Evolutionary conservation across 2,888 invertebrate genomes (phyloP), one percentile per base, ranked within the genome.

Genomic region (Creontiades dilutus): DNA sequence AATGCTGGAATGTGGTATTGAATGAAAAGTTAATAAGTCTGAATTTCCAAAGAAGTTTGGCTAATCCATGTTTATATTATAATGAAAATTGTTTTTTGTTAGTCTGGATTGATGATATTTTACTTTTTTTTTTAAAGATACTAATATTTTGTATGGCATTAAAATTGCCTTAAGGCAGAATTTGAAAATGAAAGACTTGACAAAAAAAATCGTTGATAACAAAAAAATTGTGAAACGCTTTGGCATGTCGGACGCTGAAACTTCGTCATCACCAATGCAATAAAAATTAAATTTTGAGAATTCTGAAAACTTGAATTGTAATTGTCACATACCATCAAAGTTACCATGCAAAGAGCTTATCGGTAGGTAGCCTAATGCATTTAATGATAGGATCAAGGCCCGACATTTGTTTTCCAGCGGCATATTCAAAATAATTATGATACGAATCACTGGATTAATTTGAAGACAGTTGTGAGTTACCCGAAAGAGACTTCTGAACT

Each of bases 61-160:
- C 47, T 12, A 76, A 87, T 76, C 75, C 61, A n/a, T 87, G 87
- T 46, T 14, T 75, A 27, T 86, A n/a, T 61, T 61, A 4, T 47
- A 0, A 46, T 47, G 27, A n/a, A 3, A 47, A 76, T 16, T 76
- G n/a, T 68, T 87, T 75, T 47, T 46, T 87, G 47, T 76, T 87
- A 76, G 76, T 87, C 46, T 87, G n/a, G n/a, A n/a, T n/a, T 87
- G 87, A 87, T 19, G 87, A 87, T 76, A 19, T 87, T 2, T 12
- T 76, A 19, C n/a, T 87, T 4, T 82, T 82, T n/a, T n/a, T 82
- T 82, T 48, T 1, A 48, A 82, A 52, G 23, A 82, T 19, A 52
- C 19, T 52, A 48, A 47, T 19, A 52, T 19, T 3, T 19, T 82
- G 2, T 7, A 82, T 48, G 47, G n/a, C 47, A 82, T 82, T 48